phyloP scores from a whole-genome alignment of 2,888 invertebrate genomes.

The Acrobasis consociella region DNA sequence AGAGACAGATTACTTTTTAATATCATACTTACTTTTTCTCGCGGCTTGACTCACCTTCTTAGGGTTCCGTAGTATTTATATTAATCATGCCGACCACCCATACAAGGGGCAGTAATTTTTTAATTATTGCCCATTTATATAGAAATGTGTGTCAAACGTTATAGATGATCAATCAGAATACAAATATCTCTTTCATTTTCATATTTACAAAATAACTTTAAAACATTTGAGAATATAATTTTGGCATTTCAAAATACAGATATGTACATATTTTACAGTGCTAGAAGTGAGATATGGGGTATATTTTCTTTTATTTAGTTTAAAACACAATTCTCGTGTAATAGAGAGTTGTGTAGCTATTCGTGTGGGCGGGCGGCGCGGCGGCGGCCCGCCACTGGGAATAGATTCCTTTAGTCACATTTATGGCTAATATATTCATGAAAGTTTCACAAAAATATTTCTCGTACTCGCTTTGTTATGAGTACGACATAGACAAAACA shows the following conservation, averaged over 20 bases:
- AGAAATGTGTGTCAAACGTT: too few species aligned
- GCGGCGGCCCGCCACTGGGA: slow-evolving; percentile 57
- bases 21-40: too few species aligned
- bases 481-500: slow-evolving; percentile 54
- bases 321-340: slow-evolving; percentile 43
- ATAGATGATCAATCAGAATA: too few species aligned
- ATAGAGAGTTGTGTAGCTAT: slow-evolving; percentile 47
- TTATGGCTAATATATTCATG: slow-evolving; percentile 83
- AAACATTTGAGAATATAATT: background rate
- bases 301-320: slow-evolving; percentile 33
- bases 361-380: slow-evolving; percentile 40
- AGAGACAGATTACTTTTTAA: too few species aligned
- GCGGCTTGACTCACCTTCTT: background rate
- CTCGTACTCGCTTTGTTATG: slow-evolving; percentile 66
- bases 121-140: too few species aligned
- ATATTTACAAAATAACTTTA: background rate
- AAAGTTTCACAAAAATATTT: slow-evolving; percentile 79
- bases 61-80: too few species aligned
- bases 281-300: background rate
- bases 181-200: too few species aligned
- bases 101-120: too few species aligned
- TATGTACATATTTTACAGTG: background rate
- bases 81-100: too few species aligned
- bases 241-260: background rate
- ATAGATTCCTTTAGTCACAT: slow-evolving; percentile 80